Percentiles rank a stretch among this genome's conserved stretches.
These are phyloP conservation scores for Notamacropus eugenii DNA, from an alignment of 2,797 vertebrate genomes.

Conservation along the genomic window DNA sequence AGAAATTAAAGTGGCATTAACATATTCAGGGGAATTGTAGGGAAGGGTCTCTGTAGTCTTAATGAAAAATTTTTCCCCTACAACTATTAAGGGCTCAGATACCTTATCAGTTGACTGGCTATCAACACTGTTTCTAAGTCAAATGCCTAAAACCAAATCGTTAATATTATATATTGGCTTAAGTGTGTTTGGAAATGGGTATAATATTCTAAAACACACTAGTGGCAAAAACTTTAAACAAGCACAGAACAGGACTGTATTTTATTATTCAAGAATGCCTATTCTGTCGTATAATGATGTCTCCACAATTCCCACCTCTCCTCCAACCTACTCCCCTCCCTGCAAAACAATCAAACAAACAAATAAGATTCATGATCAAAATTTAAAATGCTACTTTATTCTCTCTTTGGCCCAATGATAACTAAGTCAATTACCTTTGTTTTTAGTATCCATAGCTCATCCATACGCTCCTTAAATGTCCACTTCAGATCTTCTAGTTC, in stretches of 20 bases:
- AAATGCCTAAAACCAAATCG: neutral
- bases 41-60: neutral
- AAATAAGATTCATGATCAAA: conserved; percentile 2
- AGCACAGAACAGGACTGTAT: neutral
- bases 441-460: too few species aligned
- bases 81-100: neutral
- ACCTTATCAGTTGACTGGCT: conserved; percentile 30
- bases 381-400: conserved; percentile 12
- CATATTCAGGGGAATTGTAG: conserved; percentile 6
- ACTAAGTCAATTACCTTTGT: conserved; percentile 34
- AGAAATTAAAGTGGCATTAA: conserved; percentile 55
- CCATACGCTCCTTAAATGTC: too few species aligned
- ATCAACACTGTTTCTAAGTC: conserved; percentile 4
- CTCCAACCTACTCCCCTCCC: too few species aligned
- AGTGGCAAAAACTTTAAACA: conserved; percentile 33
- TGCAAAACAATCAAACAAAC: too few species aligned
- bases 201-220: too few species aligned
- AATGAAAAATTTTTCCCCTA: conserved; percentile 34
- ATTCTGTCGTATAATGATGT: too few species aligned
- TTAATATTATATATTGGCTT: neutral
- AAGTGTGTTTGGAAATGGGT: too few species aligned
- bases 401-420: neutral
- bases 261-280: conserved; percentile 25
- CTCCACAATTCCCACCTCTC: too few species aligned
- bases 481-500: too few species aligned